A percentile compares a stretch with the other conserved stretches of the same genome.
Conservation (phyloP, 2,113 vertebrate species). For the Climacteris rufus region DNA sequence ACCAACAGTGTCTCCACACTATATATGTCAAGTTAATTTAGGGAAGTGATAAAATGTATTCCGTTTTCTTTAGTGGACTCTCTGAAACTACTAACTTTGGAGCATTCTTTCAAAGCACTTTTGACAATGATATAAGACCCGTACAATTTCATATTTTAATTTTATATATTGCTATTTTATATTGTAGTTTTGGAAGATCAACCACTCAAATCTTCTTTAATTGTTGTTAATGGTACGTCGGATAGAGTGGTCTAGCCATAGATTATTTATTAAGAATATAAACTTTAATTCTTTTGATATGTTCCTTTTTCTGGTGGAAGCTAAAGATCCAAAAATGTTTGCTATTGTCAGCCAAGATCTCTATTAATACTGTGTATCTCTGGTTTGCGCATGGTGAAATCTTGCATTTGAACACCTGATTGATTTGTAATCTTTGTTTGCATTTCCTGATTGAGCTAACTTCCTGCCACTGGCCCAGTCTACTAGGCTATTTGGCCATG, state of each 20-base stretch:
- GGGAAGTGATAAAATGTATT: background rate
- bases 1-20: background rate
- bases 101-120: background rate
- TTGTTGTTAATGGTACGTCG: constrained; percentile 18
- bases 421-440: background rate
- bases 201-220: constrained; percentile 14
- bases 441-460: background rate
- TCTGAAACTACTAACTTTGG: background rate
- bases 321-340: background rate
- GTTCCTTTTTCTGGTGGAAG: background rate
- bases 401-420: background rate
- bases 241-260: background rate
- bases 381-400: background rate
- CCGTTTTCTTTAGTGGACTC: background rate
- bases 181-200: background rate
- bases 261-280: background rate
- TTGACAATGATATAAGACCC: background rate
- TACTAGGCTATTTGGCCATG: background rate
- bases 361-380: background rate
- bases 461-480: background rate
- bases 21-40: background rate
- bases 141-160: background rate
- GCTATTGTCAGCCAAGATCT: background rate
- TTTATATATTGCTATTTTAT: background rate
- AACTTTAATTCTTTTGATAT: background rate